phyloP scores from a whole-genome alignment of 2,113 vertebrate genomes.

The Cercopithecus mona region DNA sequence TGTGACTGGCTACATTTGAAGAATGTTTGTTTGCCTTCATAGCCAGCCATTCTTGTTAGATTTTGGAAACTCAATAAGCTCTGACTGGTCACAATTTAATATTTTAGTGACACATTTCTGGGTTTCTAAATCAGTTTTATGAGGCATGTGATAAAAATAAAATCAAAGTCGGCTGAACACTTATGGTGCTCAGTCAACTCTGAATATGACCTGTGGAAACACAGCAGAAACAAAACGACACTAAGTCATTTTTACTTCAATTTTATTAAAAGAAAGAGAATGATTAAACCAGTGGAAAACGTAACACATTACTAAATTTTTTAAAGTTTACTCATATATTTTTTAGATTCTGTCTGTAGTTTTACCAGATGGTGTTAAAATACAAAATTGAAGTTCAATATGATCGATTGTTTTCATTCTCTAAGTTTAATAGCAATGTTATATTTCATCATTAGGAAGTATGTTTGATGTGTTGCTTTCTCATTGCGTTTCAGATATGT shows the following conservation, averaged over 20 bases:
- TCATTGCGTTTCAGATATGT: neutral
- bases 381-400: neutral
- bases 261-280: constrained; percentile 28
- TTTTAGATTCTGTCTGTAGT: neutral
- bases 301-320: neutral
- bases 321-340: neutral
- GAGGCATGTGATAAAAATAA: constrained; percentile 70
- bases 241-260: neutral
- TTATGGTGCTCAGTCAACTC: constrained; percentile 29
- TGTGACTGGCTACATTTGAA: neutral
- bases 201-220: constrained; percentile 33
- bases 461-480: neutral
- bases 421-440: neutral
- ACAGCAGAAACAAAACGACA: constrained; percentile 20
- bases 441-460: neutral
- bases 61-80: constrained; percentile 52
- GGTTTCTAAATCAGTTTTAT: constrained; percentile 67
- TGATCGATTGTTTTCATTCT: neutral
- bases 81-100: constrained; percentile 19
- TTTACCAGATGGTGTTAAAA: neutral
- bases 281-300: neutral
- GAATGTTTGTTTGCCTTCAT: constrained; percentile 26
- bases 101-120: constrained; percentile 69
- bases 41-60: neutral
- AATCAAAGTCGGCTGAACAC: constrained; percentile 54